Conservation (phyloP, 2,113 vertebrate species). For the Embiotoca jacksoni region DNA sequence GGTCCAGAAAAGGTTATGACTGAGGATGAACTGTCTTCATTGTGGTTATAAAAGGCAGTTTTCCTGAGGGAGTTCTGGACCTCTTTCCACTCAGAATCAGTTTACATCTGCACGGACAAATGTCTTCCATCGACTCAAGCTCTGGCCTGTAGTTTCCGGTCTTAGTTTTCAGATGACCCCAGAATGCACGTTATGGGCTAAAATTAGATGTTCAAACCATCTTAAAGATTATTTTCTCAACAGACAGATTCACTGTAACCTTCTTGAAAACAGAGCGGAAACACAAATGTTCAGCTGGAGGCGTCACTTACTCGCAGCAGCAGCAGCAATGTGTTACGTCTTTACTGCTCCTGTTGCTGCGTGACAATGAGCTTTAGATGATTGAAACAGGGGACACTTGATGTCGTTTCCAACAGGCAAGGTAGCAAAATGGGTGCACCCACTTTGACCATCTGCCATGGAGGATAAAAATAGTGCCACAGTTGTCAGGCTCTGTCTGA, state of each 20-base stretch:
- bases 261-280: background rate
- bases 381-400: constrained; percentile 59
- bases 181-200: background rate
- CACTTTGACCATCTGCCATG: constrained; percentile 78
- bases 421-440: constrained; percentile 66
- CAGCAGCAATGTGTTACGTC: constrained; percentile 4
- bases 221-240: background rate
- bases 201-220: background rate
- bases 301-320: constrained; percentile 8
- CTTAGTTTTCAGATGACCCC: background rate
- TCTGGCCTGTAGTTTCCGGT: no score
- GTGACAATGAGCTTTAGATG: constrained; percentile 53
- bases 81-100: no score
- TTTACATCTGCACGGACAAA: no score
- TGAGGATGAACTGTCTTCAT: no score
- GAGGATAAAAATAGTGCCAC: constrained; percentile 77
- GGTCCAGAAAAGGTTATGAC: no score
- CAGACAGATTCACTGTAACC: background rate
- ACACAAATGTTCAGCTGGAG: constrained; percentile 7
- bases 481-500: constrained; percentile 67
- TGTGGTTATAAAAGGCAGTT: no score
- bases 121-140: no score
- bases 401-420: constrained; percentile 73
- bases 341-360: constrained; percentile 63
- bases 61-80: no score